Evolutionary conservation across 2,113 vertebrate genomes (phyloP).

Genomic region (Tachuris rubrigastra): DNA sequence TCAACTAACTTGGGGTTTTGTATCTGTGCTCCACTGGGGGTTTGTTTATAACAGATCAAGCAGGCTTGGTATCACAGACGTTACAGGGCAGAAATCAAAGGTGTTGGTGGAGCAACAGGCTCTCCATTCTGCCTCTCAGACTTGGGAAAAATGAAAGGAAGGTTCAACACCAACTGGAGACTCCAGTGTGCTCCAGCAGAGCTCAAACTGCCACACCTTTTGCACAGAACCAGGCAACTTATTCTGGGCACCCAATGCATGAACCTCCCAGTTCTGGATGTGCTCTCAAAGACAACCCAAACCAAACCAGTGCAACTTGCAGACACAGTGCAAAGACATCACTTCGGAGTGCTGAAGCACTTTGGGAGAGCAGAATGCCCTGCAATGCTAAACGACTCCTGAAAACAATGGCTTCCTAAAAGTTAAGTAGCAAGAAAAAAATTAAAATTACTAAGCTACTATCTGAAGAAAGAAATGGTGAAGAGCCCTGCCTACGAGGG

Average conservation of each 20-base stretch:
- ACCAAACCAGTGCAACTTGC: not conserved
- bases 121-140: not conserved
- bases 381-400: not conserved
- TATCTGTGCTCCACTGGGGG: not conserved
- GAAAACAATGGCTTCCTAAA: not conserved
- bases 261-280: not conserved
- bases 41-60: not conserved
- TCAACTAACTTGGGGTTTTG: not conserved
- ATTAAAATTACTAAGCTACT: not conserved
- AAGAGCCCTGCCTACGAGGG: not conserved
- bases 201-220: accelerated
- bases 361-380: not conserved
- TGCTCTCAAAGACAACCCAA: not conserved
- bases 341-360: not conserved
- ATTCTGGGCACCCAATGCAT: not conserved
- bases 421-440: not conserved
- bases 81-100: not conserved
- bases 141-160: not conserved
- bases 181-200: not conserved
- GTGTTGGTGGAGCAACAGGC: not conserved
- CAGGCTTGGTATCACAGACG: not conserved
- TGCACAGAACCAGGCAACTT: not conserved
- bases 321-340: not conserved
- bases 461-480: not conserved
- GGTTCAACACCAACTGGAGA: not conserved